Evolutionary conservation across 2,888 invertebrate genomes (phyloP), one percentile per base, ranked within the genome.

Genomic region (Aromia moschata): DNA sequence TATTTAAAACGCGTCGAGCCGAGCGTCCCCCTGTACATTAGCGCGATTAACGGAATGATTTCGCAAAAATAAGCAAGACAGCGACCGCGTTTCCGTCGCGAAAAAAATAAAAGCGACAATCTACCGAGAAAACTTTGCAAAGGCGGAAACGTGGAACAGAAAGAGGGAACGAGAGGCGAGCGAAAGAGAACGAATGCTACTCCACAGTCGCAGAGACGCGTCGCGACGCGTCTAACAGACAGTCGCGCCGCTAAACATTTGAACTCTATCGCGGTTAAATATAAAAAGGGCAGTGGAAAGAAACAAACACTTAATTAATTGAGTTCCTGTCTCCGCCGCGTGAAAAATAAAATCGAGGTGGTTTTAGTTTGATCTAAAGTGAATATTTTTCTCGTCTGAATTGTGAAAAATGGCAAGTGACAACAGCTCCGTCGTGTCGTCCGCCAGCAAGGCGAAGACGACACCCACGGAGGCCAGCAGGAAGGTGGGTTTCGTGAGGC

Each of bases 401-500:
- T n/a, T n/a, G n/a, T n/a, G n/a, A n/a, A n/a, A 56, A 44, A 44
- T 56, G 47, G 40, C 60, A 54, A 60, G 57, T 56, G 67, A 67
- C n/a, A 56, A 63, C 10, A 64, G 44, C 20, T 64, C 69, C 2
- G 47, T 62, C 11, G 62, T 60, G 30, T 65, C 66, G 2, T 44
- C 52, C 9, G 4, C 20, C 7, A 52, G 41, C 41, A 52, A 52
- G 37, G 16, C 60, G 43, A 44, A 53, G 53, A 33, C 45, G 31
- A n/a, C n/a, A n/a, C 36, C 60, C 56, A 14, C 36, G 15, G 18
- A 60, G 12, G 45, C 36, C 0, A 43, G 38, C 4, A 68, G 61
- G 49, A 64, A 58, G 37, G 68, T 68, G 2, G 70, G 64, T 31
- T 70, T 70, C 25, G 54, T 58, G 9, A 55, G 67, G 17, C 75